phyloP scores from a whole-genome alignment of 1,140 invertebrate species.

The Drosophila pseudoananassae region DNA sequence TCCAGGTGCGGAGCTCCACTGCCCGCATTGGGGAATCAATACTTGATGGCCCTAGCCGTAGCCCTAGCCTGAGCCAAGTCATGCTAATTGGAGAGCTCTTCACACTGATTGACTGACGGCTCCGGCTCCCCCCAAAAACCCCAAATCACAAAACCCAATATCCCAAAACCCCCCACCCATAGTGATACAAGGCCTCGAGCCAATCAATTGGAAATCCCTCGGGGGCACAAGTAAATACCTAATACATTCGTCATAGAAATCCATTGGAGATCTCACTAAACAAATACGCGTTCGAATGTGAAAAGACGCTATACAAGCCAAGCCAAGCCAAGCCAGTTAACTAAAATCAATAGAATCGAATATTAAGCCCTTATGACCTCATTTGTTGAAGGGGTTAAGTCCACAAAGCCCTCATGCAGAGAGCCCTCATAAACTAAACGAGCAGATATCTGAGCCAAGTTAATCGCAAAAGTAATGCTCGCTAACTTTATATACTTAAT shows the following conservation, averaged over 20 bases:
- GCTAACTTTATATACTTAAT: no score
- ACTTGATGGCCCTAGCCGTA: conserved; percentile 17
- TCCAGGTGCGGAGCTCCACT: conserved; percentile 1
- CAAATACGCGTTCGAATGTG: neutral
- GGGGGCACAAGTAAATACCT: conserved; percentile 19
- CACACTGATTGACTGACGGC: conserved; percentile 41
- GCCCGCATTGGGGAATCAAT: conserved; percentile 22
- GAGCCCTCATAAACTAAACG: no score
- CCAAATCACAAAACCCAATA: neutral
- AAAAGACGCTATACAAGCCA: no score
- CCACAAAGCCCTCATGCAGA: neutral
- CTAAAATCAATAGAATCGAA: conserved; percentile 1
- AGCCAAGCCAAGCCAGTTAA: no score
- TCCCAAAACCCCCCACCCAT: conserved; percentile 1
- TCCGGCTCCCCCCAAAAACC: no score
- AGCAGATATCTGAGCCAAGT: no score
- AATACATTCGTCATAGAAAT: conserved; percentile 18
- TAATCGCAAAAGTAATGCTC: no score
- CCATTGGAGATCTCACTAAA: neutral
- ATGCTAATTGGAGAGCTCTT: conserved; percentile 45
- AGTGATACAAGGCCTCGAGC: conserved; percentile 29
- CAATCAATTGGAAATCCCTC: conserved; percentile 36
- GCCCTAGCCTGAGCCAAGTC: no score
- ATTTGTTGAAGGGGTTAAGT: neutral
- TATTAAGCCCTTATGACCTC: neutral